A percentile compares a stretch with the other conserved stretches of the same genome.
Conservation (phyloP, 2,113 vertebrate genomes). For the Chaenocephalus aceratus region DNA sequence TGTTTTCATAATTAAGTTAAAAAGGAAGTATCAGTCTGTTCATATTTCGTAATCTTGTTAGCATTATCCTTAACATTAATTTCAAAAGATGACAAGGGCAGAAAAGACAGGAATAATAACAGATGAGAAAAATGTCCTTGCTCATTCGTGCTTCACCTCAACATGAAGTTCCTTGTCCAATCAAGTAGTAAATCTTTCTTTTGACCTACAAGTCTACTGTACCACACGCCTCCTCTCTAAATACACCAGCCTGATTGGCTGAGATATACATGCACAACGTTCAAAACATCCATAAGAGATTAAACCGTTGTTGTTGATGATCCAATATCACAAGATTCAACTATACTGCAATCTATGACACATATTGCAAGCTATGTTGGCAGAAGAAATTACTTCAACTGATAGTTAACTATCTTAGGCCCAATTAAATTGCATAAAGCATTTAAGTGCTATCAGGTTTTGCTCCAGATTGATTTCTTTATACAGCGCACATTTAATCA, state of each 20-base stretch:
- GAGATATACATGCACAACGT: not conserved
- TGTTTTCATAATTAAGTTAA: too few species aligned
- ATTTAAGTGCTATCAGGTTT: not conserved
- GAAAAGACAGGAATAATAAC: conserved; percentile 11
- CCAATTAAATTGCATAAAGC: conserved; percentile 28
- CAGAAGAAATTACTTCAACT: conserved; percentile 10
- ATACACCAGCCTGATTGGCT: not conserved
- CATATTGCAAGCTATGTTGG: not conserved
- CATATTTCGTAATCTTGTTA: not conserved
- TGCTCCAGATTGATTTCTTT: not conserved
- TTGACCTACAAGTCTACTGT: conserved; percentile 12
- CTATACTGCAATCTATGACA: conserved; percentile 16
- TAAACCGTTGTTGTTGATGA: not conserved
- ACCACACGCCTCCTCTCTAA: not conserved
- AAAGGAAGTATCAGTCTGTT: not conserved
- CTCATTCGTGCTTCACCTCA: not conserved
- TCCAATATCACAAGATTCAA: not conserved
- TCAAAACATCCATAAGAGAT: not conserved
- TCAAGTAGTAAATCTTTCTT: conserved; percentile 32
- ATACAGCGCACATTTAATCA: not conserved
- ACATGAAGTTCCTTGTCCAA: conserved; percentile 27
- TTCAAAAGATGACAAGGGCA: conserved; percentile 11
- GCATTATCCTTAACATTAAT: conserved; percentile 5
- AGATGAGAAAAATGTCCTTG: conserved; percentile 40
- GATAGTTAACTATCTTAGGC: conserved; percentile 3